These are phyloP conservation scores for Catostomus latipinnis DNA, from an alignment of 2,797 vertebrate species.

Conservation along the genomic window DNA sequence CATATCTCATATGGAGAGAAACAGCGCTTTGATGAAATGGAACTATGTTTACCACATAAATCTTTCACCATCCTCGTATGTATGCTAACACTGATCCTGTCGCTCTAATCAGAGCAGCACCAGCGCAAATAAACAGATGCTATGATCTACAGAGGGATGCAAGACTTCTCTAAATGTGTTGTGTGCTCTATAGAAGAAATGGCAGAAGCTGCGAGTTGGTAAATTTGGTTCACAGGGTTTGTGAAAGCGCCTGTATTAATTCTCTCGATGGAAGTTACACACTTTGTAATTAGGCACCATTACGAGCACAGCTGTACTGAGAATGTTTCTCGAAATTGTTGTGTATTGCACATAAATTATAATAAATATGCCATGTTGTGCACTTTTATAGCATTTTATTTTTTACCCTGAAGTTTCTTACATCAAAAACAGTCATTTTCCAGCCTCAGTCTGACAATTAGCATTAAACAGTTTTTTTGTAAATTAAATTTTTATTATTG, in stretches of 20 bases:
- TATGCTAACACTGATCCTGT: constrained; percentile 60
- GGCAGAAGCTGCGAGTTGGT: background rate
- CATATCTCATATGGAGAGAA: constrained; percentile 43
- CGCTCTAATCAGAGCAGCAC: constrained; percentile 68
- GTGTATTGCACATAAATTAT: constrained; percentile 5
- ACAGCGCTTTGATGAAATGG: constrained; percentile 72
- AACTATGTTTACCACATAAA: constrained; percentile 75
- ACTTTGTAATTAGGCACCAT: constrained; percentile 31
- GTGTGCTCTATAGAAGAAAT: constrained; percentile 4
- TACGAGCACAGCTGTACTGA: constrained; percentile 35
- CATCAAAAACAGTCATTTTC: background rate
- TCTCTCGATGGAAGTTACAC: background rate
- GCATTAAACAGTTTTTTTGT: background rate
- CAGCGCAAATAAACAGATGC: constrained; percentile 58
- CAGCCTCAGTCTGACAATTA: background rate
- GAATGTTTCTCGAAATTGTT: background rate
- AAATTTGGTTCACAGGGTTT: constrained; percentile 28
- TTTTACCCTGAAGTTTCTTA: background rate
- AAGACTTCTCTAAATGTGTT: constrained; percentile 39
- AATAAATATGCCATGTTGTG: background rate
- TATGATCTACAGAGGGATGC: constrained; percentile 37
- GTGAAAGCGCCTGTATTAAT: constrained; percentile 45
- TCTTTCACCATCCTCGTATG: constrained; percentile 62
- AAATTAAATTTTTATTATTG: background rate
- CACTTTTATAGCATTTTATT: background rate